Evolutionary conservation across 2,113 vertebrate genomes (phyloP), one percentile per base, ranked within the genome.

Genomic region (Dolichotis patagonum): DNA sequence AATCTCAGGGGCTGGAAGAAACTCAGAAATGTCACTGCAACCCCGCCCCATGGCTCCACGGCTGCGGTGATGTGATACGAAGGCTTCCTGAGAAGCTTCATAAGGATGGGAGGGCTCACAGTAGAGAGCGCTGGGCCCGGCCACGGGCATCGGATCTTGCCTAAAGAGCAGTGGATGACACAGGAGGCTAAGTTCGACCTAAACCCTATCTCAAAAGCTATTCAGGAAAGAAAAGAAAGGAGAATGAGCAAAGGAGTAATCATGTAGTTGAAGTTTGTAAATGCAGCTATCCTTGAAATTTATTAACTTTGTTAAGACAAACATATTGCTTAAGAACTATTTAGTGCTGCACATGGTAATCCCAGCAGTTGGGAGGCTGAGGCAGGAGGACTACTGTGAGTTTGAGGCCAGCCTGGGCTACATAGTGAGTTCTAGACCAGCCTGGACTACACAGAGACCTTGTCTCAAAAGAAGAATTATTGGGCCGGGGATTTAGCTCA

Each of bases 231-330:
- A 96, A 99, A 98, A 73, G 99, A 99, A 96, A 94, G 99, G 99
- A 99, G 99, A 99, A 38, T 99, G 99, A 99, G 97, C 98, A 93
- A 99, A 99, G 98, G 99, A 99, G 60, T 99, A 98, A 98, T 95
- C 1, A 10, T 49, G 30, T 91, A 85, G 26, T 87, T 85, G 35
- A 87, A 90, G 46, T n/a, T 63, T 96, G 32, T 95, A 77, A 28
- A 22, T 83, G 32, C 43, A 69, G 28, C 69, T 90, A 26, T 58
- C 52, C 19, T 92, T 46, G 84, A 22, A 91, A 38, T 98, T 97
- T 97, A 85, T 95, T 95, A 97, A 88, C 60, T 93, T 93, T 56
- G 75, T 96, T 97, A 85, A 97, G 77, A n/a, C 90, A 97, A 90
- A 52, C 94, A n/a, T 77, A 89, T 93, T 12, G 77, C 96, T 91